Evolutionary conservation across 2,888 invertebrate species (phyloP), one percentile per base, ranked within the genome.

Genomic region (Heliconius aoede): DNA sequence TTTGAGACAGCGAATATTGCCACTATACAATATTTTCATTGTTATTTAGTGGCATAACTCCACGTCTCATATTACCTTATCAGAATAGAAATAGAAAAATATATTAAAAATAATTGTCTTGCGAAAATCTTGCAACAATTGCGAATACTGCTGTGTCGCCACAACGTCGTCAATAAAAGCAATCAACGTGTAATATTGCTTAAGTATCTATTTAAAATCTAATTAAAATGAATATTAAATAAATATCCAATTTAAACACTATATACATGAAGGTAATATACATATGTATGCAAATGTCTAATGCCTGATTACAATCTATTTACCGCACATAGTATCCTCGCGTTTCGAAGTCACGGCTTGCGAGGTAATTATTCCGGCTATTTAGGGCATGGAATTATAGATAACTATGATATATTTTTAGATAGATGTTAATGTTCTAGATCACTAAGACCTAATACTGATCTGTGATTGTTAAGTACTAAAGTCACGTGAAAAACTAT

Each of bases 321-420:
- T 46, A 32, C 11, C 51, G 74, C 60, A 61, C 68, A 74, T 68
- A 46, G 9, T 24, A 32, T 55, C n/a, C n/a, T 21, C 24, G n/a
- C 60, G 32, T 51, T 60, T 64, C 13, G 7, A 18, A 75, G 74
- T 67, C 65, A 64, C 18, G 72, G 74, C 72, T 61, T 28, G 28
- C 71, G 32, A 28, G 40, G 65, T 74, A 74, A 69, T 64, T 72
- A 73, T 55, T 55, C 73, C 46, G 76, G 46, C 51, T 73, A 76
- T 75, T 61, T 76, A 74, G 75, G 75, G 64, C 75, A 76, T 73
- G 68, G 62, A 69, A 76, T 73, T 73, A 75, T 78, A 73, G 73
- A 24, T 60, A 64, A 64, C 72, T 76, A 26, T 24, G 13, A 26
- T 46, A 60, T 26, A 78, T 67, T 76, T 78, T 62, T 61, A 72